Conservation (phyloP, 2,113 vertebrate genomes). For the Acanthochromis polyacanthus region DNA sequence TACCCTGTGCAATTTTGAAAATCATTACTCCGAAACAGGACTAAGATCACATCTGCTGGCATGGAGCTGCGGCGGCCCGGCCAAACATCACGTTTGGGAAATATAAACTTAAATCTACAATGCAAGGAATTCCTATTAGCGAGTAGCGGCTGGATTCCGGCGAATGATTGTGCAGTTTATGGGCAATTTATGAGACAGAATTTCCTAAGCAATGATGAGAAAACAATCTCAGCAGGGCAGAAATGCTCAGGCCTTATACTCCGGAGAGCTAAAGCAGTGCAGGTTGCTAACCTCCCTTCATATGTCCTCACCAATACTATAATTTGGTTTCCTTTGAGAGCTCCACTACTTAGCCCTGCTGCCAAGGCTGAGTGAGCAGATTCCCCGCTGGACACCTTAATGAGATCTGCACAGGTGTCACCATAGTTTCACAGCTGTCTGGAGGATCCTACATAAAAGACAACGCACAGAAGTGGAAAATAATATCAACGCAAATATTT, state of each 20-base stretch:
- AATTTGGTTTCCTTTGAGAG: constrained; percentile 70
- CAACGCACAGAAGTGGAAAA: constrained; percentile 46
- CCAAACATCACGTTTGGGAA: constrained; percentile 74
- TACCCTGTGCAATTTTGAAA: constrained; percentile 75
- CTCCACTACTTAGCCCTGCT: constrained; percentile 59
- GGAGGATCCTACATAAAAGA: constrained; percentile 53
- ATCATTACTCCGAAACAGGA: constrained; percentile 73
- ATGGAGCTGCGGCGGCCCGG: constrained; percentile 37
- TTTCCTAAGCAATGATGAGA: constrained; percentile 53
- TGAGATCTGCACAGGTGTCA: constrained; percentile 76
- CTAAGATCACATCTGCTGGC: constrained; percentile 73
- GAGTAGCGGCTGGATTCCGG: constrained; percentile 44
- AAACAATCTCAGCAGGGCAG: constrained; percentile 58
- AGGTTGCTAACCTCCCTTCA: constrained; percentile 57
- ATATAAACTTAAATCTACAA: constrained; percentile 64
- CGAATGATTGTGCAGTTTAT: constrained; percentile 65
- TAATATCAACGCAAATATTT: constrained; percentile 31
- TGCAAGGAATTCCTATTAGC: constrained; percentile 69
- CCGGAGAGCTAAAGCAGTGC: constrained; percentile 39
- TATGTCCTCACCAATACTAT: constrained; percentile 59
- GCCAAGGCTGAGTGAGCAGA: constrained; percentile 68
- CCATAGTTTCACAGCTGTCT: constrained; percentile 76
- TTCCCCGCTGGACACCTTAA: constrained; percentile 73
- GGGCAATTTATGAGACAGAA: constrained; percentile 64
- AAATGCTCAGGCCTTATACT: constrained; percentile 34